These are phyloP conservation scores for Anolis carolinensis DNA, from an alignment of 2,113 vertebrate genomes.

Conservation along the genomic window DNA sequence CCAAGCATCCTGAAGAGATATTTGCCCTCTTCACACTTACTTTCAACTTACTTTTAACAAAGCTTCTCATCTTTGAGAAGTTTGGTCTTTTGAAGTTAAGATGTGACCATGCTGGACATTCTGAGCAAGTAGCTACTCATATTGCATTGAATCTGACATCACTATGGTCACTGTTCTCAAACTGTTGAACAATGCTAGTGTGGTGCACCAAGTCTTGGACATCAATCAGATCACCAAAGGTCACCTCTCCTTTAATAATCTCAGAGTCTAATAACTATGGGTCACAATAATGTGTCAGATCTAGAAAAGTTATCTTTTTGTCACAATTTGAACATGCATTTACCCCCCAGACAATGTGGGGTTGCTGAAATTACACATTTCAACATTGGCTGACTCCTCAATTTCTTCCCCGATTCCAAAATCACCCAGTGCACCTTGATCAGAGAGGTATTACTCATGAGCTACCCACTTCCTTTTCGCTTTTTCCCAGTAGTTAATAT, in stretches of 20 bases:
- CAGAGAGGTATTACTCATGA: neutral
- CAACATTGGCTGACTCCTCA: neutral
- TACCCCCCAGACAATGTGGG: neutral
- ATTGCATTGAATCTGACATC: neutral
- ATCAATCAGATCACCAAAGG: neutral
- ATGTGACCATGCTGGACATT: neutral
- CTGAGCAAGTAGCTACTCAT: neutral
- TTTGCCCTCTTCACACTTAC: neutral
- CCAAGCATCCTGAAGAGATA: neutral
- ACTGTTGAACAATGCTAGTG: neutral
- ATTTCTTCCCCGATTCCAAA: neutral
- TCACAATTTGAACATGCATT: neutral
- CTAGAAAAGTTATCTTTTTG: neutral
- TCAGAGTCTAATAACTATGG: neutral
- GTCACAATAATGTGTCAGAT: neutral
- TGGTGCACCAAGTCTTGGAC: neutral
- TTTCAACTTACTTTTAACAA: conserved; percentile 8
- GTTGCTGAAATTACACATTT: neutral
- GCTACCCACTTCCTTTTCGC: neutral
- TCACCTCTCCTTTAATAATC: neutral
- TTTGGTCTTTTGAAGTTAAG: neutral
- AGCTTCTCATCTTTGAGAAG: neutral
- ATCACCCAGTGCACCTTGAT: neutral
- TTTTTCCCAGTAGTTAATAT: neutral
- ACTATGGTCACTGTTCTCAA: neutral